phyloP scores from a whole-genome alignment of 2,888 invertebrate species.

The Lacanobia oleracea region DNA sequence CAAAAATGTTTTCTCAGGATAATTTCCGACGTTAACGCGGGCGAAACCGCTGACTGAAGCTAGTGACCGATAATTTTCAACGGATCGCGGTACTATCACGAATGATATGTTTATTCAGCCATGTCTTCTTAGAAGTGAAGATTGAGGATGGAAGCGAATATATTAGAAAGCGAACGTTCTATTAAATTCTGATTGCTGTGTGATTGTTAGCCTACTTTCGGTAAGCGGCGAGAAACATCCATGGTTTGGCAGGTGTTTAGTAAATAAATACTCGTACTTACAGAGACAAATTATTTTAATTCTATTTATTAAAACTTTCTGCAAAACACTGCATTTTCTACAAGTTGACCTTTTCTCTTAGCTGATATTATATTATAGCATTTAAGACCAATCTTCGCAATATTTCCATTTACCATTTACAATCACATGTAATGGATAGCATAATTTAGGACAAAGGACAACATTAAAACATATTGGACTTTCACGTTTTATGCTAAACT shows the following conservation, averaged over 20 bases:
- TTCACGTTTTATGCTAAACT: background rate
- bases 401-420: background rate
- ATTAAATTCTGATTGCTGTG: slow-evolving; percentile 40
- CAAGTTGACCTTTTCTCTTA: no score
- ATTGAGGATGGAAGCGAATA: slow-evolving; percentile 57
- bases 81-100: slow-evolving; percentile 44
- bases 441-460: background rate
- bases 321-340: no score
- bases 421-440: background rate
- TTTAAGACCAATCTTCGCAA: no score
- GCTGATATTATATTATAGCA: no score
- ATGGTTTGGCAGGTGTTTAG: slow-evolving; percentile 5
- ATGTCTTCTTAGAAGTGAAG: slow-evolving; percentile 51
- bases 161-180: slow-evolving; percentile 57
- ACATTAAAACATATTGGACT: background rate
- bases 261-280: slow-evolving; percentile 4
- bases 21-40: no score
- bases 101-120: slow-evolving; percentile 57
- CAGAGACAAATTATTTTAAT: background rate
- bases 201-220: slow-evolving; percentile 39
- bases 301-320: no score
- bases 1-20: no score
- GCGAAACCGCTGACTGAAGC: background rate
- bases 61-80: slow-evolving; percentile 48
- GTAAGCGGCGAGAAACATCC: background rate